A percentile compares a stretch with the other conserved stretches of the same genome.
Evolutionary conservation across 1,140 invertebrate species (phyloP).

Genomic region (Venturia canescens): DNA sequence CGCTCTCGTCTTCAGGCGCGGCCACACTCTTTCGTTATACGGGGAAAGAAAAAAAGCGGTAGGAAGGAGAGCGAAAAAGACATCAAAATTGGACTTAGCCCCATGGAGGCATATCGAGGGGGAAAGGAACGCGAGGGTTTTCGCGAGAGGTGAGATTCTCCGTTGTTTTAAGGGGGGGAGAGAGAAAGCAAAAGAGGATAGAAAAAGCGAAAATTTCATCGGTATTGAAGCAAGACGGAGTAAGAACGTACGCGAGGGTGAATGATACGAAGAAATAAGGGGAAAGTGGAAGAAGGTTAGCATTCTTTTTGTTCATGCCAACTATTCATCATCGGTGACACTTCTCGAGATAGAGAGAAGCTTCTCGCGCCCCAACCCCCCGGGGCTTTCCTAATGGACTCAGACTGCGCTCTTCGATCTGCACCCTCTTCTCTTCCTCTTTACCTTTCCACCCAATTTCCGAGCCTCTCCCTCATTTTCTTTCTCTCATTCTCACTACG

Average conservation of each 20-base stretch:
- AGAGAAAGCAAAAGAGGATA: not conserved
- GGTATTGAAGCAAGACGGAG: slow-evolving; percentile 41
- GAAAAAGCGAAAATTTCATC: slow-evolving; percentile 1
- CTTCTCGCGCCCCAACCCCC: slow-evolving; percentile 57
- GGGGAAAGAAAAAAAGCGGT: not conserved
- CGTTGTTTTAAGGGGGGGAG: not conserved
- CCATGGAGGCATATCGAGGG: not conserved
- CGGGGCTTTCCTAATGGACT: slow-evolving; percentile 73
- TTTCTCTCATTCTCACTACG: slow-evolving; percentile 44
- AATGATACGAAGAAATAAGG: slow-evolving; percentile 59
- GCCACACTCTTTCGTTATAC: not conserved
- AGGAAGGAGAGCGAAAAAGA: not conserved
- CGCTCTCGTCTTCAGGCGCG: slow-evolving; percentile 55
- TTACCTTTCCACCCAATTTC: slow-evolving; percentile 39
- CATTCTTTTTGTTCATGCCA: slow-evolving; percentile 77
- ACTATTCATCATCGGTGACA: slow-evolving; percentile 78
- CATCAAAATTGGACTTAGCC: not conserved
- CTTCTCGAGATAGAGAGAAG: slow-evolving; percentile 74
- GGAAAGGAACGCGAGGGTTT: not conserved
- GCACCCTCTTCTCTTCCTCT: slow-evolving; percentile 29
- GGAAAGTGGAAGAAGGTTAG: slow-evolving; percentile 68
- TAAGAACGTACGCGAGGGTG: slow-evolving; percentile 50
- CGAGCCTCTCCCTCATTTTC: slow-evolving; percentile 29
- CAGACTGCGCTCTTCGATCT: slow-evolving; percentile 47
- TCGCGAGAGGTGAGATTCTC: slow-evolving; percentile 4